phyloP scores from a whole-genome alignment of 2,888 invertebrate genomes.

The Perizoma flavofasciatum region DNA sequence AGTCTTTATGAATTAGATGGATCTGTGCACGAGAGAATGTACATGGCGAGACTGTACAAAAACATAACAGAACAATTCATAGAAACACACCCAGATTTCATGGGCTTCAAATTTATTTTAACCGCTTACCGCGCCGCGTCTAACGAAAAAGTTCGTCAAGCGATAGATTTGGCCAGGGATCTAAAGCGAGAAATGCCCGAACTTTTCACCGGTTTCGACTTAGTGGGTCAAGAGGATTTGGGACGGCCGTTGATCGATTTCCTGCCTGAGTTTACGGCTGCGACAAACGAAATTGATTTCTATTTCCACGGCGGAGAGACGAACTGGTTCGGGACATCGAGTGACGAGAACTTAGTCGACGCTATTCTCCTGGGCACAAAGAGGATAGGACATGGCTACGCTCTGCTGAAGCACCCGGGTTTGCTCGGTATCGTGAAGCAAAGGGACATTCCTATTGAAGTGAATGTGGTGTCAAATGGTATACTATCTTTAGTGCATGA shows the following conservation, averaged over 20 bases:
- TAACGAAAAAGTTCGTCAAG: conserved; percentile 64
- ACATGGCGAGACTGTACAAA: conserved; percentile 82
- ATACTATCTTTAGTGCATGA: conserved; percentile 88
- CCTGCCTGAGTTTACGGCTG: conserved; percentile 77
- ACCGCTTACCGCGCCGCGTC: conserved; percentile 51
- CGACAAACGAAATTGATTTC: conserved; percentile 83
- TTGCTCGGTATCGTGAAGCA: conserved; percentile 82
- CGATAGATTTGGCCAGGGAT: conserved; percentile 59
- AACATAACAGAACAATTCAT: conserved; percentile 83
- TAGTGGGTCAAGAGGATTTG: conserved; percentile 91
- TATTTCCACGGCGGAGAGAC: conserved; percentile 94
- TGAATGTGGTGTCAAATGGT: conserved; percentile 92
- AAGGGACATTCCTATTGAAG: conserved; percentile 87
- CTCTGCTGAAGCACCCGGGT: conserved; percentile 88
- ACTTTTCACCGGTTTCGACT: conserved; percentile 90
- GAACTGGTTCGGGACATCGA: conserved; percentile 86
- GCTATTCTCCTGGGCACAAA: conserved; percentile 89
- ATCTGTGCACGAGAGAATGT: conserved; percentile 73
- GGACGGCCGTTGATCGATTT: conserved; percentile 86
- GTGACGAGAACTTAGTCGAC: conserved; percentile 90
- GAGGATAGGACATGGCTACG: conserved; percentile 91
- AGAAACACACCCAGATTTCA: conserved; percentile 84
- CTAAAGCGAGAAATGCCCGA: conserved; percentile 84
- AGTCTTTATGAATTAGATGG: conserved; percentile 86
- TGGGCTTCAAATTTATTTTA: conserved; percentile 87